Base-by-base conservation (phyloP, 2,797 vertebrate species). In the Neosalanx taihuensis region DNA sequence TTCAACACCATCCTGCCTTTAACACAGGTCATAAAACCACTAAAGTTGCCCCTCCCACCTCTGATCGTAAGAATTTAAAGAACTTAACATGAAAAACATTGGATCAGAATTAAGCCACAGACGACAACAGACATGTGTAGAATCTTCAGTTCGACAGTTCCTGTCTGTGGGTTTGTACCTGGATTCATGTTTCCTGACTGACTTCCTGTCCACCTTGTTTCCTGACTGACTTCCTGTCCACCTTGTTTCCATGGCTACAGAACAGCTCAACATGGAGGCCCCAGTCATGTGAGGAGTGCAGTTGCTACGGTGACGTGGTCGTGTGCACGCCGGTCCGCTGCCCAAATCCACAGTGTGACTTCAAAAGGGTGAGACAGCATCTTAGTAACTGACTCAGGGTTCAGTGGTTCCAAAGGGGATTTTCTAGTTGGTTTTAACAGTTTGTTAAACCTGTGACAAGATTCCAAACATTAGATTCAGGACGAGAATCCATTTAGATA, bases 181-280 rank as follows among this genome's bases (percentile, higher is more conserved):
- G 63, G 20, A 57, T n/a, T 17, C 73, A 41, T 15, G 65, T 49
- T 23, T 29, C 61, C 26, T 46, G 51, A 17, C 23, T 26, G 23
- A 26, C 23, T 26, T 26, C 23, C 23, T 26, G 23, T 26, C 23
- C 23, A 26, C 23, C 23, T 26, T 26, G 23, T 26, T 26, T 26
- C 23, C 23, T 26, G 23, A 26, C 63, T 71, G 20, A 80, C 73
- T 76, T 78, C 18, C 72, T 62, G 1, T 20, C 18, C 37, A 9
- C 60, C 30, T 59, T 31, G 64, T 76, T 82, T 59, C 86, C 79
- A 1, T n/a, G 29, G 20, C 81, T 81, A 74, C 92, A 99, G 97
- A 96, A 95, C 82, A 89, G 92, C 85, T 93, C 95, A 0, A 65
- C 81, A 74, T 98, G 97, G 97, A 94, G 93, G 59, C 94, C 94